Base-by-base conservation (phyloP, 2,113 vertebrate species). In the Larimichthys polyactis region DNA sequence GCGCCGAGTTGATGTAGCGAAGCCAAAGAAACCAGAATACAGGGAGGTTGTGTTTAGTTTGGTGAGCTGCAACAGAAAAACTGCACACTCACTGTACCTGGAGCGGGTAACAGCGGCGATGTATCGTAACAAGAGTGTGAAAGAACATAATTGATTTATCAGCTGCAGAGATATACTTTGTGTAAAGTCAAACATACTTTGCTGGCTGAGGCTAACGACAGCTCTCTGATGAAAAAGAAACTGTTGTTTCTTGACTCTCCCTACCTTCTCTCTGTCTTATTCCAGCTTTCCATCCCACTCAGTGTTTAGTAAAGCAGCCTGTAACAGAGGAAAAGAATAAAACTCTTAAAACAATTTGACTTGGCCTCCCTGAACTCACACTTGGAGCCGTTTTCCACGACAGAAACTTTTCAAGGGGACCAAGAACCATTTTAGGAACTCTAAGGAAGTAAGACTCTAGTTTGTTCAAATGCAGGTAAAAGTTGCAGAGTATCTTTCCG, bases 31-130 rank as follows among this genome's bases (percentile, higher is more conserved):
- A 70, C 63, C 71, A 19, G 64, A 83, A 84, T 17, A 78, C 68
- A 67, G 54, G 68, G 64, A 70, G 60, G 79, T 59, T 81, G 77
- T 87, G 83, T 92, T 88, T 89, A 36, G 70, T 73, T 81, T 87
- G 85, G 81, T 77, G 4, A 40, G 55, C 64, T 51, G 62, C 16
- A 70, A 68, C 24, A 81, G 77, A 86, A 81, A 85, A 77, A 24
- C 71, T 75, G 58, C 70, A 55, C 19, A 78, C 65, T 81, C 63
- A 55, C 51, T 69, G 68, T 57, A 84, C 22, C 49, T 59, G 71
- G 73, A 80, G 60, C 12, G n/a, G 58, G 40, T 66, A 71, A 63
- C 40, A 54, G 65, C 57, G 5, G 16, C 11, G 68, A 76, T 67
- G 49, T 54, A 83, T 43, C 62, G 44, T 19, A 82, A 78, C 66